phyloP scores from a whole-genome alignment of 2,888 invertebrate species.

The Agelastica alni region DNA sequence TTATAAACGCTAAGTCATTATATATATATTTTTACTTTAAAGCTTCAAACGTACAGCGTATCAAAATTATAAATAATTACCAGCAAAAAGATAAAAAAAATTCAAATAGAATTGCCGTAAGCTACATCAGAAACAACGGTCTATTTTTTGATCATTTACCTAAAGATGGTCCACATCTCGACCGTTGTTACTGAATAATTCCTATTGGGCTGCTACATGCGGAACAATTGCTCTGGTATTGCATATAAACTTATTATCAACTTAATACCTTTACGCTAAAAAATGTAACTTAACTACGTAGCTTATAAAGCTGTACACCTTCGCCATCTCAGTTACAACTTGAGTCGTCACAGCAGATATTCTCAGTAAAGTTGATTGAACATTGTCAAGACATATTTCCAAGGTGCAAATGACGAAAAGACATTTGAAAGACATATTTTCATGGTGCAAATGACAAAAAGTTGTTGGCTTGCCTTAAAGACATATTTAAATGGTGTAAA shows the following conservation, averaged over 20 bases:
- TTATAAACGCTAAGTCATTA: slow-evolving; percentile 31
- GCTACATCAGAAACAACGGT: background rate
- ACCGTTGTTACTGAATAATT: background rate
- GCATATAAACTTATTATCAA: slow-evolving; percentile 45
- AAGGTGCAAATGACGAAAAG: no score
- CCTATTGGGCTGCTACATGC: slow-evolving; percentile 30
- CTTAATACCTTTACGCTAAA: slow-evolving; percentile 42
- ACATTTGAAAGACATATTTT: no score
- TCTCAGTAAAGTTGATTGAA: no score
- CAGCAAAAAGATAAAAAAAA: background rate
- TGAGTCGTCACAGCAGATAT: background rate
- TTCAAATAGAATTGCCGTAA: background rate
- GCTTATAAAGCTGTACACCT: slow-evolving; percentile 49
- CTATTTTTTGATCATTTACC: no score
- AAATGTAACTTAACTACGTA: slow-evolving; percentile 47
- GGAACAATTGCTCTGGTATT: slow-evolving; percentile 1
- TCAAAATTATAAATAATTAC: background rate
- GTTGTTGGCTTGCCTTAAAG: no score
- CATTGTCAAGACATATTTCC: no score
- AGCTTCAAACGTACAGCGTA: slow-evolving; percentile 21
- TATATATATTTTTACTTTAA: slow-evolving; percentile 34
- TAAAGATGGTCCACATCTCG: no score
- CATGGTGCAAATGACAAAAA: no score
- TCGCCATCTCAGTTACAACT: slow-evolving; percentile 31
- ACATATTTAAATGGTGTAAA: no score